These are phyloP conservation scores for Ophiothrix spiculata DNA, from an alignment of 35 echinoderm and acorn worm genomes.

Conservation along the genomic window DNA sequence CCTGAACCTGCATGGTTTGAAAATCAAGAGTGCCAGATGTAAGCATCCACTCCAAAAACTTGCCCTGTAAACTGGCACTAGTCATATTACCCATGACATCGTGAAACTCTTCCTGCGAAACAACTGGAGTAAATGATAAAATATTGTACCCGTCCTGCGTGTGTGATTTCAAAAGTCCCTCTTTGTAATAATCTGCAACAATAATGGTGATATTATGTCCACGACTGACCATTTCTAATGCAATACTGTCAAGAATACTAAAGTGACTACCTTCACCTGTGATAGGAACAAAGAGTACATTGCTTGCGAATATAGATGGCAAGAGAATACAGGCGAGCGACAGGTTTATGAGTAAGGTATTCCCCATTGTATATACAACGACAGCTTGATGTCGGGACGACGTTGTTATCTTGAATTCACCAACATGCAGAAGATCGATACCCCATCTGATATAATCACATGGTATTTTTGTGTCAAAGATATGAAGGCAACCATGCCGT, in stretches of 20 bases:
- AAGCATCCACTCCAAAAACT: background rate
- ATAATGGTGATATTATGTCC: slow-evolving; percentile 61
- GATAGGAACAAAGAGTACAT: background rate
- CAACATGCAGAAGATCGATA: no score
- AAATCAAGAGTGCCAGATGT: slow-evolving; percentile 10
- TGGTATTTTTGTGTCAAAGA: no score
- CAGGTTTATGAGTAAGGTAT: no score
- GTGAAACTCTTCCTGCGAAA: background rate
- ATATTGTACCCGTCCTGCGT: slow-evolving; percentile 8
- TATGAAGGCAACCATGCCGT: no score
- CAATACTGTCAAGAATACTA: slow-evolving; percentile 28
- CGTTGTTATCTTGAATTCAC: no score
- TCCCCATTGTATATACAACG: no score
- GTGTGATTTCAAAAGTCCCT: background rate
- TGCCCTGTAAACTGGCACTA: background rate
- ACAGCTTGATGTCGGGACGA: no score
- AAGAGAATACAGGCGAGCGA: no score
- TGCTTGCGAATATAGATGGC: background rate
- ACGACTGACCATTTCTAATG: slow-evolving; percentile 33
- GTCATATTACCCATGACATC: background rate
- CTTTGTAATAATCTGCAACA: slow-evolving; percentile 28
- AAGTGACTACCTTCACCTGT: slow-evolving; percentile 68
- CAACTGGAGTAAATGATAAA: slow-evolving; percentile 20
- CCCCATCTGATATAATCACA: no score
- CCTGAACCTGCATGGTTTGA: background rate